phyloP scores from a whole-genome alignment of 2,888 invertebrate genomes.

The Orthosia gracilis region DNA sequence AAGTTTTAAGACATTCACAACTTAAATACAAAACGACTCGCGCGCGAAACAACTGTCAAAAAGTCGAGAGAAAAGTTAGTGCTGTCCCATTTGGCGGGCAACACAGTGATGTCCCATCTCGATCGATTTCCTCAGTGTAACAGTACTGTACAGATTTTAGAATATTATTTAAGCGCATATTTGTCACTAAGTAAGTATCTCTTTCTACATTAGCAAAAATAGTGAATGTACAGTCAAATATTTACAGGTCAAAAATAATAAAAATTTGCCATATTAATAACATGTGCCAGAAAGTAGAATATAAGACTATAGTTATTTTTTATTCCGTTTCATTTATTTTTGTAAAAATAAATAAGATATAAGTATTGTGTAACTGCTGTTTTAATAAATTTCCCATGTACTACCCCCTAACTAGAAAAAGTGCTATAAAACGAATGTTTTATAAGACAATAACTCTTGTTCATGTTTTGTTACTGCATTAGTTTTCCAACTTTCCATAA shows the following conservation, averaged over 20 bases:
- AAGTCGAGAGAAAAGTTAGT: no score
- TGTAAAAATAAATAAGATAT: constrained; percentile 67
- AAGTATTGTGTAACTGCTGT: constrained; percentile 23
- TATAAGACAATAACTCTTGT: neutral
- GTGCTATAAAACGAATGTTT: neutral
- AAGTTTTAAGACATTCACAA: no score
- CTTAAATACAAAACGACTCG: no score
- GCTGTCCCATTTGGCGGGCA: no score
- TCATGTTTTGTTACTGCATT: no score
- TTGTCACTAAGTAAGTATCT: constrained; percentile 15
- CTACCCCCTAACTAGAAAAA: neutral
- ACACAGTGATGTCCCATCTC: no score
- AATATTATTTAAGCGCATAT: constrained; percentile 59
- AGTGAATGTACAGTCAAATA: constrained; percentile 5
- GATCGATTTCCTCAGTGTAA: no score
- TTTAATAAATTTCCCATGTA: neutral
- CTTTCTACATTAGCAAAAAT: constrained; percentile 17
- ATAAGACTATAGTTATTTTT: constrained; percentile 42
- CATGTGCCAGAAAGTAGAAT: constrained; percentile 61
- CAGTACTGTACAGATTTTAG: constrained; percentile 66
- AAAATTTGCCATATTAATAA: constrained; percentile 53
- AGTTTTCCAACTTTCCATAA: no score
- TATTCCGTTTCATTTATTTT: constrained; percentile 60
- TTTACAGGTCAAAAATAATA: constrained; percentile 4
- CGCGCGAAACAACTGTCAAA: no score